phyloP scores from a whole-genome alignment of 2,888 invertebrate genomes.

The Dryobotodes eremita region DNA sequence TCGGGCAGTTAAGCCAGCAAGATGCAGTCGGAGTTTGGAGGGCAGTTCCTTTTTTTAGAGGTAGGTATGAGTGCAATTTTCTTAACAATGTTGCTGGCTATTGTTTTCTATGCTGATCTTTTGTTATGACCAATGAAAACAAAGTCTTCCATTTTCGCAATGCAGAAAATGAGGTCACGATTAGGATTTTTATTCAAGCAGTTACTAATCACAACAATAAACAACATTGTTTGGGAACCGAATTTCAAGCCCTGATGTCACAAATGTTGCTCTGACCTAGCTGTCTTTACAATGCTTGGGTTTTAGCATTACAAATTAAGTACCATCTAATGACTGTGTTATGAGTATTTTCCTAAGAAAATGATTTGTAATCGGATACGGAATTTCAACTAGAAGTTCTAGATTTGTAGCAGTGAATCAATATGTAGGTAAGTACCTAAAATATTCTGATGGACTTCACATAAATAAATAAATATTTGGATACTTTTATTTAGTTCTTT shows the following conservation, averaged over 20 bases:
- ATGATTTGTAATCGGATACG: slow-evolving; percentile 7
- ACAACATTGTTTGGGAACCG: background rate
- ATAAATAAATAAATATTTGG: background rate
- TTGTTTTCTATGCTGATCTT: background rate
- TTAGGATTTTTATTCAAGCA: background rate
- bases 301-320: background rate
- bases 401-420: background rate
- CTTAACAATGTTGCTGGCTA: background rate
- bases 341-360: background rate
- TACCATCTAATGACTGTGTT: background rate
- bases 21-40: slow-evolving; percentile 92
- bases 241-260: background rate
- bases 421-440: background rate
- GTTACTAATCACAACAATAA: background rate
- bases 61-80: slow-evolving; percentile 89
- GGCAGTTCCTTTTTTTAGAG: slow-evolving; percentile 92
- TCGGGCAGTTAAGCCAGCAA: slow-evolving; percentile 92
- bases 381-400: background rate
- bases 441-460: background rate
- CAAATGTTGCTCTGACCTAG: background rate
- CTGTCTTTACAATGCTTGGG: background rate
- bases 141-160: background rate
- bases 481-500: background rate
- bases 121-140: background rate
- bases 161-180: background rate